Evolutionary conservation across 2,888 invertebrate genomes (phyloP), one percentile per base, ranked within the genome.

Genomic region (Chrysina gloriosa): DNA sequence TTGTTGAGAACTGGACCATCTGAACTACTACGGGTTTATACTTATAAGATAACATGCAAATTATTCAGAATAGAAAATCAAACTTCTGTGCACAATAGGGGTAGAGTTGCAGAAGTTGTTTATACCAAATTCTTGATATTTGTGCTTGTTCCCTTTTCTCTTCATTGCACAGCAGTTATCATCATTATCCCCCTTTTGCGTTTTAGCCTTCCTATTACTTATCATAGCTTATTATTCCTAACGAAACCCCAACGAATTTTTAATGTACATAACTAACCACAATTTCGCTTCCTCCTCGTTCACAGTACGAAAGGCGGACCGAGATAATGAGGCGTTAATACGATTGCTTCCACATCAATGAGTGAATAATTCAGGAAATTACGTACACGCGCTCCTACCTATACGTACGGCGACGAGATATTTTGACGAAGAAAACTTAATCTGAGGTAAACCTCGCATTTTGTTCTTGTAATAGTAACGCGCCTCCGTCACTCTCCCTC

Each of bases 371-470:
- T 58, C 58, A 58, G 39, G 14, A 25, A 42, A 58, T 58, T 58
- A 58, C 58, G 14, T 29, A 16, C 31, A 58, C 58, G 25, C 29
- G 27, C 16, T 11, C 27, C 27, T 25, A 19, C 21, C 7, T 34
- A 56, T 61, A 42, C 23, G 61, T 23, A 27, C 25, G 42, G 9
- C 27, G n/a, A n/a, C n/a, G 31, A 58, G 39, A 58, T 58, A 58
- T 42, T 58, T 39, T 47, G 47, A 45, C 14, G 58, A 23, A 27
- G 50, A 64, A 64, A 64, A 64, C 64, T 63, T 64, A 64, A 64
- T 64, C 64, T 47, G 64, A 48, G 64, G 64, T 47, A 50, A 64
- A 58, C 58, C 58, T 58, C 58, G 42, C 58, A 42, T 58, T 58
- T 58, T 58, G 39, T 58, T 58, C 58, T 58, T 58, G 58, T 58